Evolutionary conservation across 64 coral and sea anemone genomes (phyloP).

Genomic region (Orbicella faveolata): DNA sequence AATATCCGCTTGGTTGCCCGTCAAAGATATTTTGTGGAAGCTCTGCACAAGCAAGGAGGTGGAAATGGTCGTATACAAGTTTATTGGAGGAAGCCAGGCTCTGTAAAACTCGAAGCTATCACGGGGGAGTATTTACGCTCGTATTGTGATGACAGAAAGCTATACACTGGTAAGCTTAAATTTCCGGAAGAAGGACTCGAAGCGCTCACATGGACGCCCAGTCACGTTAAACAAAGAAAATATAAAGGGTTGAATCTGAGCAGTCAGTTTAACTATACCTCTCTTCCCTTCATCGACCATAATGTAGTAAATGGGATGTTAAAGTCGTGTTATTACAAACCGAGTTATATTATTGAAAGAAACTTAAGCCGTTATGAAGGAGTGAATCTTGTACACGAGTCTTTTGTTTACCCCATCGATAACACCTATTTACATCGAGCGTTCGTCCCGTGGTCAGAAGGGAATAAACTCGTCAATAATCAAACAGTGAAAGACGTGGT

Average conservation of each 20-base stretch:
- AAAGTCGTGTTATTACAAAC: slow-evolving; percentile 16
- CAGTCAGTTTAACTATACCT: slow-evolving; percentile 2
- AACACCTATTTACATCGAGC: slow-evolving; percentile 9
- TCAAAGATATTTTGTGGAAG: slow-evolving; percentile 64
- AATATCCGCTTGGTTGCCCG: slow-evolving; percentile 28
- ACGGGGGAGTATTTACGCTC: slow-evolving; percentile 15
- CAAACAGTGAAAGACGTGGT: background rate
- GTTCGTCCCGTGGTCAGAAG: background rate
- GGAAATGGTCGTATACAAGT: slow-evolving; percentile 25
- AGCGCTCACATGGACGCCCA: background rate
- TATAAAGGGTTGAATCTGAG: background rate
- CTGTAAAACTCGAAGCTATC: slow-evolving; percentile 21
- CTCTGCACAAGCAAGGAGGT: slow-evolving; percentile 20
- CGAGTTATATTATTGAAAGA: slow-evolving; percentile 28
- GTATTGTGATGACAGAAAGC: slow-evolving; percentile 34
- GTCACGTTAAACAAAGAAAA: background rate
- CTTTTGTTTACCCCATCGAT: background rate
- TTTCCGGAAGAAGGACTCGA: background rate
- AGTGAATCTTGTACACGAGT: slow-evolving; percentile 1
- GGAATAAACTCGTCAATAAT: background rate
- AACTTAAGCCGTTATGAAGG: slow-evolving; percentile 22
- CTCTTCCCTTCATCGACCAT: background rate
- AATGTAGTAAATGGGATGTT: slow-evolving; percentile 1
- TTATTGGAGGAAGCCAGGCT: slow-evolving; percentile 37
- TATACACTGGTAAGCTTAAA: background rate